These are phyloP conservation scores for Clitarchus hookeri DNA, from an alignment of 2,888 invertebrate species.

Conservation along the genomic window DNA sequence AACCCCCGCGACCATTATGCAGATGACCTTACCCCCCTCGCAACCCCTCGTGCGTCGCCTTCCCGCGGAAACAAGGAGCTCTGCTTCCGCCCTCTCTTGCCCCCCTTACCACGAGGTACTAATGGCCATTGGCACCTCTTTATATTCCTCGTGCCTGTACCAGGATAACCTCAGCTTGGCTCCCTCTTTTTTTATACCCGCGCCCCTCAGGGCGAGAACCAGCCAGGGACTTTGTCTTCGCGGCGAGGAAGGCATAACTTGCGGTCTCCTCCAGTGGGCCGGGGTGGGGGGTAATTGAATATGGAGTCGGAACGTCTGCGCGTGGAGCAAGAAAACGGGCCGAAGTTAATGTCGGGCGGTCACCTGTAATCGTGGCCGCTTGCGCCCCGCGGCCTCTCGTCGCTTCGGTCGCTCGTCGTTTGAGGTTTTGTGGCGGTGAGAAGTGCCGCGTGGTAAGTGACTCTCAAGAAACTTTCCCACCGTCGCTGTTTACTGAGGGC, in stretches of 20 bases:
- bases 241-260: background rate
- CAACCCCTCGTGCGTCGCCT: background rate
- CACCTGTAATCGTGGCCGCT: background rate
- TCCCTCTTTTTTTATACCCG: background rate
- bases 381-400: background rate
- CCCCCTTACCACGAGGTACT: background rate
- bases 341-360: background rate
- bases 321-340: background rate
- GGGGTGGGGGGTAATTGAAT: background rate
- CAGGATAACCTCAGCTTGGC: background rate
- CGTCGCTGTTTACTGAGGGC: too few relatives aligned
- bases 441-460: too few relatives aligned
- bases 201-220: background rate
- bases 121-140: conserved; percentile 14
- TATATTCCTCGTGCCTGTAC: background rate
- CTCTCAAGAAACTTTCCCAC: too few relatives aligned
- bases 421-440: too few relatives aligned
- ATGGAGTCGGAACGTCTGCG: background rate
- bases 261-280: background rate
- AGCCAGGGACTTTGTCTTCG: background rate
- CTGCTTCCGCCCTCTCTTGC: background rate
- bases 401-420: too few relatives aligned
- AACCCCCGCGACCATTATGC: background rate
- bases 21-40: background rate
- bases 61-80: background rate